Evolutionary conservation across 2,113 vertebrate species (phyloP).

Genomic region (Ictalurus punctatus): DNA sequence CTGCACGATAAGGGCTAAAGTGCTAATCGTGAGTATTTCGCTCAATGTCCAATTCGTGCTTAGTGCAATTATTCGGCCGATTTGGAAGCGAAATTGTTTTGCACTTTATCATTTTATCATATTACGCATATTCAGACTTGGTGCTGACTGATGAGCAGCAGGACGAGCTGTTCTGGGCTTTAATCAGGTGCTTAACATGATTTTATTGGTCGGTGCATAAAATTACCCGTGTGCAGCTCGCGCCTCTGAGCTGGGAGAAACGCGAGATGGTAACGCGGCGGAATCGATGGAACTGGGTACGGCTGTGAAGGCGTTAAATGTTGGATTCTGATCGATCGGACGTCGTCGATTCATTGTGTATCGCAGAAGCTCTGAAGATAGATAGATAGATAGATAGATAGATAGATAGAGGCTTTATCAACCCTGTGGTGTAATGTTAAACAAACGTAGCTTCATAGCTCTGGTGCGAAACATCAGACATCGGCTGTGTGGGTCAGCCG

Average conservation of each 20-base stretch:
- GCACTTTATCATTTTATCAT: not conserved
- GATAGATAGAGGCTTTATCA: not conserved
- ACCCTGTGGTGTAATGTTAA: not conserved
- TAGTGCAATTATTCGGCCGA: not conserved
- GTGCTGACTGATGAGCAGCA: not conserved
- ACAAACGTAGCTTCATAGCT: not conserved
- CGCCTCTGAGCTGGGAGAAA: not conserved
- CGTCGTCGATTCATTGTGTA: not conserved
- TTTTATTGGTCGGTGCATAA: not conserved
- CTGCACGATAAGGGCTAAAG: not conserved
- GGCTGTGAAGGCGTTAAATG: not conserved
- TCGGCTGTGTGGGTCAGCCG: not conserved
- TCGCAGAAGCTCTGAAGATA: not conserved
- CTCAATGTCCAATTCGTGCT: not conserved
- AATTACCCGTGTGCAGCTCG: not conserved
- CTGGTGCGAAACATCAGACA: not conserved
- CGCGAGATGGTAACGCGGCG: not conserved
- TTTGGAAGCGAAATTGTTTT: not conserved
- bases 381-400: not conserved
- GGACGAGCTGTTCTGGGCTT: not conserved
- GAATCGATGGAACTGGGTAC: not conserved
- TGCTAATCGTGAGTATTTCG: not conserved
- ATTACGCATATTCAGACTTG: not conserved
- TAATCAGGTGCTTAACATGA: not conserved
- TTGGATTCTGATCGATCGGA: not conserved